These are phyloP conservation scores for Luidia sarsii DNA, from an alignment of 53 echinoderm and acorn worm species.

Conservation along the genomic window DNA sequence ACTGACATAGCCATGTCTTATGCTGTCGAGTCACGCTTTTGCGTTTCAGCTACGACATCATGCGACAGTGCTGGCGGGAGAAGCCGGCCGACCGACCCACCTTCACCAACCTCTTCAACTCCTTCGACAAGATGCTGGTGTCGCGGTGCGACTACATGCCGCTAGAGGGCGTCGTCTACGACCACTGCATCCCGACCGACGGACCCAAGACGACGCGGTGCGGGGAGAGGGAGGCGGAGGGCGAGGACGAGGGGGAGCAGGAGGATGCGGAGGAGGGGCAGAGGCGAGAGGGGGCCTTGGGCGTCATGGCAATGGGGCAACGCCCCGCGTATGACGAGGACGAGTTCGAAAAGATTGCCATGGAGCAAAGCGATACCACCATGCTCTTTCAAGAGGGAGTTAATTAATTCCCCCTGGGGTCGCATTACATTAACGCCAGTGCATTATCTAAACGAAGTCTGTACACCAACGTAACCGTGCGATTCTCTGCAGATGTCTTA, in stretches of 20 bases:
- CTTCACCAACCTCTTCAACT: conserved; percentile 78
- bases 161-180: conserved; percentile 39
- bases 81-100: conserved; percentile 72
- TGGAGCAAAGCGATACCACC: conserved; percentile 11
- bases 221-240: background rate
- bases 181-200: conserved; percentile 24
- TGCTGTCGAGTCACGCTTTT: too few species aligned
- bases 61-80: conserved; percentile 84
- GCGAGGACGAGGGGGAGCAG: conserved; percentile 1
- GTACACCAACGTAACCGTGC: too few species aligned
- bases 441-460: too few species aligned
- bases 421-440: too few species aligned
- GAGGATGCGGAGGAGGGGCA: background rate
- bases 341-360: conserved; percentile 2
- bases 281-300: background rate
- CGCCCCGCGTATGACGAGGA: background rate
- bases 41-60: conserved; percentile 77
- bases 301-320: background rate
- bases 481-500: too few species aligned
- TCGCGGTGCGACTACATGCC: conserved; percentile 47
- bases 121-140: conserved; percentile 81
- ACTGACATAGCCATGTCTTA: too few species aligned
- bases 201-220: too few species aligned
- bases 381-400: conserved; percentile 16
- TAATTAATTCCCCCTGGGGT: too few species aligned